Conservation (phyloP, 2,113 vertebrate species). For the Falco punctatus region DNA sequence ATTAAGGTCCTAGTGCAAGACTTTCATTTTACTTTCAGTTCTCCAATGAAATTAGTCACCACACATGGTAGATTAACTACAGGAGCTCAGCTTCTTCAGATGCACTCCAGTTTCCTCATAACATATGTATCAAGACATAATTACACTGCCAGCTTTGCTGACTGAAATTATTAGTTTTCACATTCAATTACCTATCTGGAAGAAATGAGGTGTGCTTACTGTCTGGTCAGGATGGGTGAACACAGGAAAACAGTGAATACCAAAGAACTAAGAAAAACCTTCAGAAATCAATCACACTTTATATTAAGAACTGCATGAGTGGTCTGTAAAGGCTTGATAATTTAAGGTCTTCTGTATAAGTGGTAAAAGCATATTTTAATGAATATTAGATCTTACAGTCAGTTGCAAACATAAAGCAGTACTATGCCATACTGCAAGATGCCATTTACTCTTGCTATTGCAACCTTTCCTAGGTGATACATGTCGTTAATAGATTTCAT, state of each 20-base stretch:
- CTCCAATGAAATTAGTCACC: constrained; percentile 48
- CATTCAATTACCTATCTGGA: background rate
- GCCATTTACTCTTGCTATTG: background rate
- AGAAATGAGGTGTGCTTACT: constrained; percentile 26
- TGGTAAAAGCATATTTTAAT: background rate
- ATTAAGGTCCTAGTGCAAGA: background rate
- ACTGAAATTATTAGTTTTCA: constrained; percentile 24
- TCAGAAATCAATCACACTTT: background rate
- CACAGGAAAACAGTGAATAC: background rate
- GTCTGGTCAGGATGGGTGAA: background rate
- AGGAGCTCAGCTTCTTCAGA: constrained; percentile 24
- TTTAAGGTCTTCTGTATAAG: background rate
- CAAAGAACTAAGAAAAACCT: background rate
- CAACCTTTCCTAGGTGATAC: background rate
- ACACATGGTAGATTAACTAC: constrained; percentile 19
- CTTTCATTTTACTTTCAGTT: constrained; percentile 40
- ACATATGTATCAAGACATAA: constrained; percentile 46
- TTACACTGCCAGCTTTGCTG: background rate
- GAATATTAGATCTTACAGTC: background rate
- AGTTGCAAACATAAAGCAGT: background rate
- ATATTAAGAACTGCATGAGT: background rate
- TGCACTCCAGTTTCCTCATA: constrained; percentile 21
- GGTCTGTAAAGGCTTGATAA: background rate
- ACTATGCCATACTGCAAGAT: background rate
- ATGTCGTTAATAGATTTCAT: background rate